Base-by-base conservation (phyloP, 1,140 invertebrate species). In the Sitophilus oryzae region DNA sequence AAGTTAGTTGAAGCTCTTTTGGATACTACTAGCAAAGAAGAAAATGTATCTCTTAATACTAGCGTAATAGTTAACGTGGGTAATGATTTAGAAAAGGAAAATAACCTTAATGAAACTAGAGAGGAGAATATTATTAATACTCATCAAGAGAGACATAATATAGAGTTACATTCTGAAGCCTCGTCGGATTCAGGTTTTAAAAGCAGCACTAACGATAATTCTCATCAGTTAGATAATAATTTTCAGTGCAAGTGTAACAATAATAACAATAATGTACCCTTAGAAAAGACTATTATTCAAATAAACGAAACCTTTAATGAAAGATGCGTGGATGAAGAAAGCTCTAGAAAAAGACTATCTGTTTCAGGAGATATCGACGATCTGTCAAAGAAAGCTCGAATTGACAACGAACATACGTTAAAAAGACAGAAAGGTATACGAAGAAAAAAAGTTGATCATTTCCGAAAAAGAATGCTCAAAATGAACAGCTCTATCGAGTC, bases 1-100 rank as follows among this genome's bases (percentile, higher is more conserved):
- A 56, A 70, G 51, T 63, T 72, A 11, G 69, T 72, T 1, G 67
- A 71, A 44, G 69, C 62, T 14, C 63, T 72, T 19, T 41, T 72
- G 36, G 69, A 72, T 38, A 37, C 18, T 6, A 43, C 47, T 5
- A 52, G 57, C 16, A 57, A 53, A n/a, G 44, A 52, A 5, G 40
- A 51, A 1, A 38, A 48, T 20, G 34, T 23, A n/a, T 44, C 35
- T 30, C 15, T 52, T 0, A 61, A 62, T 20, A 62, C 49, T 11
- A 59, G 51, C 18, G 56, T 58, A 19, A 16, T 53, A 19, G 58
- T 59, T 11, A 58, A 58, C 35, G 20, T 51, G 10, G 38, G 43
- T 35, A 40, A 57, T 15, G 43, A 59, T 11, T 45, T 41, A 20
- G 63, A 61, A 25, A 56, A 61, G n/a, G 64, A 67, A 43, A 65